These are phyloP conservation scores for Coptotermes formosanus DNA, from an alignment of 1,140 invertebrate genomes.

Conservation along the genomic window DNA sequence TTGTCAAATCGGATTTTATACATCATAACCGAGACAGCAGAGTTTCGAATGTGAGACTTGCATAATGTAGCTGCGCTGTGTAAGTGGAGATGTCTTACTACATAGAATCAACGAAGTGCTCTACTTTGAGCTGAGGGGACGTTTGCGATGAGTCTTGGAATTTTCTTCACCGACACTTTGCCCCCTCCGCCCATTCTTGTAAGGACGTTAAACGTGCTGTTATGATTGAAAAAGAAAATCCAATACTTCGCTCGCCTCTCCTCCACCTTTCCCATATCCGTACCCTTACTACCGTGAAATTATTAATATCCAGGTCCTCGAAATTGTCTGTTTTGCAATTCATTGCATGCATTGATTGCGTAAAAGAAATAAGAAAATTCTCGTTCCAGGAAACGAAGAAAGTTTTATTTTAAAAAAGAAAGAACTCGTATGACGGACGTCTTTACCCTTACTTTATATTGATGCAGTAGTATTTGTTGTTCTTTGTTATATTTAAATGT, in stretches of 20 bases:
- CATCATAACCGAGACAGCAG: too few relatives aligned
- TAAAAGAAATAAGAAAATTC: neutral
- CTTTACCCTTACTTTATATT: too few relatives aligned
- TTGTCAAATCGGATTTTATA: too few relatives aligned
- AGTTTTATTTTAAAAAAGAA: neutral
- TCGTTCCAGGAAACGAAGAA: neutral
- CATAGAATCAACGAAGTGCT: neutral
- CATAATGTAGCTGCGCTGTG: too few relatives aligned
- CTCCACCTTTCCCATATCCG: conserved; percentile 13
- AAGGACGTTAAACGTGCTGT: conserved; percentile 18
- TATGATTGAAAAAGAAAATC: conserved; percentile 17
- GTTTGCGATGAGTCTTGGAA: neutral
- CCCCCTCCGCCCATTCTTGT: neutral
- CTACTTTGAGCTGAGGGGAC: neutral
- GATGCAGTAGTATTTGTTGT: too few relatives aligned
- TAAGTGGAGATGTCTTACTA: too few relatives aligned
- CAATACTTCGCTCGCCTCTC: neutral
- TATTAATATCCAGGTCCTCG: neutral
- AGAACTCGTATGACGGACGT: neutral
- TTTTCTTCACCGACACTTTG: neutral
- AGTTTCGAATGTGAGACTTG: too few relatives aligned
- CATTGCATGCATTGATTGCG: conserved; percentile 11
- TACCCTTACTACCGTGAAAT: neutral
- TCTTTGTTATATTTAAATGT: too few relatives aligned
- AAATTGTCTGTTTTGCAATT: conserved; percentile 12